Percentiles rank a stretch among this genome's conserved stretches.
These are phyloP conservation scores for Glomeris marginata DNA, from an alignment of 2,888 invertebrate species.

Conservation along the genomic window DNA sequence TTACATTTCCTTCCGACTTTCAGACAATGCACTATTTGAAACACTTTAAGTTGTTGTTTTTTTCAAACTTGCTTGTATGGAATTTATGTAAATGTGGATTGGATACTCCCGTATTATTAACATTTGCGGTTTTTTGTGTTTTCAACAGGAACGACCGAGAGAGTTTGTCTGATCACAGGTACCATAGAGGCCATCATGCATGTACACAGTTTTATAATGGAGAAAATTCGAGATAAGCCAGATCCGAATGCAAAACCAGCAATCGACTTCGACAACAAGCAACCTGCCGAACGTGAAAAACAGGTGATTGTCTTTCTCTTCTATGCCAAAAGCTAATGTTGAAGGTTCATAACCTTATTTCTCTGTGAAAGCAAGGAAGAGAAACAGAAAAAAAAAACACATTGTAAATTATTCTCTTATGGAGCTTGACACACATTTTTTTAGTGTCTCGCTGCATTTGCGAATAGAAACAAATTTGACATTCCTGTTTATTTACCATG, in stretches of 20 bases:
- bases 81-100: constrained; percentile 3
- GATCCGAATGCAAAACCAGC: constrained; percentile 71
- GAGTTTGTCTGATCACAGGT: constrained; percentile 85
- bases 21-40: background rate
- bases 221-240: constrained; percentile 88
- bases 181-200: constrained; percentile 78
- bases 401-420: no score
- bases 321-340: no score
- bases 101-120: constrained; percentile 3
- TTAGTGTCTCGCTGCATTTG: no score
- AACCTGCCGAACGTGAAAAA: constrained; percentile 68
- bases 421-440: no score
- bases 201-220: constrained; percentile 85
- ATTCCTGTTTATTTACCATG: no score
- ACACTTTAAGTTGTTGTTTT: constrained; percentile 6
- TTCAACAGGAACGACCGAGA: constrained; percentile 69
- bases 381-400: no score
- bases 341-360: no score
- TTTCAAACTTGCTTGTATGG: background rate
- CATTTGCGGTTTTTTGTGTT: constrained; percentile 2
- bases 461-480: no score
- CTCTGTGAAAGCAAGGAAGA: no score
- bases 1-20: no score
- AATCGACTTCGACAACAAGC: constrained; percentile 60
- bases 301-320: constrained; percentile 38